Conservation (phyloP, 53 echinoderm and acorn worm genomes). For the Arbacia lixula region DNA sequence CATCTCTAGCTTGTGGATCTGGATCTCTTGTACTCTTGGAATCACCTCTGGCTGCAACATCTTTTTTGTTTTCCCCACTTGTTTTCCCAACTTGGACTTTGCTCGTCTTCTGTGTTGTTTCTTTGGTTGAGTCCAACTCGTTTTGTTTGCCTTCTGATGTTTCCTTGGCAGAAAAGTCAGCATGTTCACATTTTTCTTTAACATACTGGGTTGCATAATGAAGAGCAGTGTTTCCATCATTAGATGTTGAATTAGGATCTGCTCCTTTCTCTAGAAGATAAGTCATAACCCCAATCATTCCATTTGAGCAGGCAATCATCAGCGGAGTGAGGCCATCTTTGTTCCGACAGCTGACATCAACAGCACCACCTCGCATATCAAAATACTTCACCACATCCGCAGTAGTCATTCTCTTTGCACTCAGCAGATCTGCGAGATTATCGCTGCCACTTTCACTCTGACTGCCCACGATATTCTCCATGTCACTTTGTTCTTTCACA, state of each 20-base stretch:
- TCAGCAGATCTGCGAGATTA: too few relatives aligned
- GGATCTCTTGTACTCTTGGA: neutral
- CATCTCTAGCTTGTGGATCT: too few relatives aligned
- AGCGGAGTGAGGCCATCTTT: neutral
- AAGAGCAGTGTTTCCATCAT: neutral
- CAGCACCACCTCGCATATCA: neutral
- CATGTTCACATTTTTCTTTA: too few relatives aligned
- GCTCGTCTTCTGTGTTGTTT: too few relatives aligned
- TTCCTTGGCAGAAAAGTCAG: conserved; percentile 15
- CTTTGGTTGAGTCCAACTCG: neutral
- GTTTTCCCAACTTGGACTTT: too few relatives aligned
- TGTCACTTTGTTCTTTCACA: too few relatives aligned
- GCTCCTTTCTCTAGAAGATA: conserved; percentile 11
- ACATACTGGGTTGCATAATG: too few relatives aligned
- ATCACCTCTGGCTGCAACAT: neutral
- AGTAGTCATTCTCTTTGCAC: too few relatives aligned
- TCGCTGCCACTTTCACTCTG: too few relatives aligned
- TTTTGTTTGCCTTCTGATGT: neutral
- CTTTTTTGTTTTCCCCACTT: too few relatives aligned
- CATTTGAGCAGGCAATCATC: conserved; percentile 15
- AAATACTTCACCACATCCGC: too few relatives aligned
- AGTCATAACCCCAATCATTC: conserved; percentile 6
- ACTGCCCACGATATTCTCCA: too few relatives aligned
- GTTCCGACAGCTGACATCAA: neutral
- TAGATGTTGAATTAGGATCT: neutral